Conservation (phyloP, 2,797 vertebrate genomes). For the Siniperca obscura region DNA sequence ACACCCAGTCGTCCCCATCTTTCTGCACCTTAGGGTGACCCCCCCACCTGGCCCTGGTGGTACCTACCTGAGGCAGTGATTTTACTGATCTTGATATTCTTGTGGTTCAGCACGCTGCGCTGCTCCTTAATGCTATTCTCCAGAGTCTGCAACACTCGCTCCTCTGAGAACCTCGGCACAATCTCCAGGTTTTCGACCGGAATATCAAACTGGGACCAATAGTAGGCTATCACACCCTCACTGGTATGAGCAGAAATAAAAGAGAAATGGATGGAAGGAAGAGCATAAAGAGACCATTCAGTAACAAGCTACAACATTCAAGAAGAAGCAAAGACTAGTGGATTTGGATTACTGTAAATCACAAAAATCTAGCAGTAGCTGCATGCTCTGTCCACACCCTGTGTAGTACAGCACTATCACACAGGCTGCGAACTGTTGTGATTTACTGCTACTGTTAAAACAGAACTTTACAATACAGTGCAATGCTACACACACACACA, state of each 20-base stretch:
- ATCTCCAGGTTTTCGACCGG: conserved; percentile 71
- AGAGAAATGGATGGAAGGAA: neutral
- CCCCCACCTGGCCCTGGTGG: neutral
- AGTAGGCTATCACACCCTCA: conserved; percentile 83
- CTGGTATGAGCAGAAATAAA: conserved; percentile 62
- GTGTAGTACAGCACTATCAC: neutral
- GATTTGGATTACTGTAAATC: neutral
- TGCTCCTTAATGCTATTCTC: conserved; percentile 41
- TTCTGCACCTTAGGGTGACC: neutral
- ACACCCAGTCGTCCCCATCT: neutral
- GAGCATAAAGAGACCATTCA: neutral
- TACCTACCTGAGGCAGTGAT: conserved; percentile 81
- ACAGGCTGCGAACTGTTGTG: neutral
- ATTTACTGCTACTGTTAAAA: neutral
- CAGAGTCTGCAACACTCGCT: conserved; percentile 75
- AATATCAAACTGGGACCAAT: conserved; percentile 83
- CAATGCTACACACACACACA: neutral
- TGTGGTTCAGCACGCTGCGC: neutral
- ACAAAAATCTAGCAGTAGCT: neutral
- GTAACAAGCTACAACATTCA: conserved; percentile 20
- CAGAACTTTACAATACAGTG: neutral
- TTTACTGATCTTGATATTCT: conserved; percentile 60
- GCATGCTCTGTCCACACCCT: neutral
- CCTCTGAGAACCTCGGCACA: conserved; percentile 77
- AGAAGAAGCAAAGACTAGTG: neutral